Conservation (phyloP, 30 jellyfish, hydroid and myxozoan genomes). For the Pseudorhiza aurosa region DNA sequence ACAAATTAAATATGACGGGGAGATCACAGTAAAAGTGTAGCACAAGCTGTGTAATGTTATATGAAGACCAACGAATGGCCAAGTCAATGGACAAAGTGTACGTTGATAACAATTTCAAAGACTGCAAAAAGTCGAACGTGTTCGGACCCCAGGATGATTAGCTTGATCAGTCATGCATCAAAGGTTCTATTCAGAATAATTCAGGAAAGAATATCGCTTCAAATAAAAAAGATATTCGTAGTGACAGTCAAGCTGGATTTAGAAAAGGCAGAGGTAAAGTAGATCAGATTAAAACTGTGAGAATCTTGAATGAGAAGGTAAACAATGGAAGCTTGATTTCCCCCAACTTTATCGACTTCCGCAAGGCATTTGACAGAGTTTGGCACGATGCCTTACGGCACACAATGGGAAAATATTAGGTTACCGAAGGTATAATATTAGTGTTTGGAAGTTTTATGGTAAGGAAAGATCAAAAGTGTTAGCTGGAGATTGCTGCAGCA, state of each 20-base stretch:
- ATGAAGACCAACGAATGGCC: slow-evolving; percentile 29
- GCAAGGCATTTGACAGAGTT: slow-evolving; percentile 14
- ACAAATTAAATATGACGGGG: not conserved
- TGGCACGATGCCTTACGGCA: slow-evolving; percentile 8
- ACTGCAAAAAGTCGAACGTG: slow-evolving; percentile 31
- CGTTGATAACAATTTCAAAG: slow-evolving; percentile 13
- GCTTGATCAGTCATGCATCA: slow-evolving; percentile 36
- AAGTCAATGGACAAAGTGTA: slow-evolving; percentile 29
- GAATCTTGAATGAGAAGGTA: slow-evolving; percentile 33
- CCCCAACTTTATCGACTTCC: slow-evolving; percentile 5
- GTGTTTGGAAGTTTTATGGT: not conserved
- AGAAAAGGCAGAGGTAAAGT: slow-evolving; percentile 36
- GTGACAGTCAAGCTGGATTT: slow-evolving; percentile 43
- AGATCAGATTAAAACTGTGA: slow-evolving; percentile 3
- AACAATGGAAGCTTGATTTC: not conserved
- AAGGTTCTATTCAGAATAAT: slow-evolving; percentile 15
- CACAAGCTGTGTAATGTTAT: not conserved
- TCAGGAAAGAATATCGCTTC: not conserved
- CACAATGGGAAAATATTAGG: not conserved
- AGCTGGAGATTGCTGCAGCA: not conserved
- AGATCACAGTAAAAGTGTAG: not conserved
- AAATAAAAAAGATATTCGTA: slow-evolving; percentile 14
- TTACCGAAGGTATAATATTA: not conserved
- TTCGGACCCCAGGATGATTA: slow-evolving; percentile 17
- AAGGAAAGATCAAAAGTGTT: not conserved